phyloP scores from a whole-genome alignment of 2,888 invertebrate genomes.

The Pachycephus smyrnensis region DNA sequence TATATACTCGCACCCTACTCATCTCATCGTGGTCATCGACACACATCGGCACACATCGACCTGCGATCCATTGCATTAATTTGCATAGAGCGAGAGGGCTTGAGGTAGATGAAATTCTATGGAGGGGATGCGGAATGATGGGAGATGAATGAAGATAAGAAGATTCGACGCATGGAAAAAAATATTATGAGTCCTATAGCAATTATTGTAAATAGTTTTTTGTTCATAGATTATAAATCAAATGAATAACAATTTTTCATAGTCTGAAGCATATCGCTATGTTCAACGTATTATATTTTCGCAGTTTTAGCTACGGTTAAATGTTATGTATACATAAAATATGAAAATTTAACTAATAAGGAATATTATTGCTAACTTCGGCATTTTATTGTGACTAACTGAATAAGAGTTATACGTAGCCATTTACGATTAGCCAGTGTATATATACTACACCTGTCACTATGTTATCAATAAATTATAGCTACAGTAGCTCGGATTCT shows the following conservation, averaged over 20 bases:
- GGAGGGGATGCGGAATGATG: not conserved
- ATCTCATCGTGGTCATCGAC: slow-evolving; percentile 28
- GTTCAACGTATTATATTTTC: not conserved
- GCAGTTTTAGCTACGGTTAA: not conserved
- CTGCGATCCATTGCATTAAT: slow-evolving; percentile 46
- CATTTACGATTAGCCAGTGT: not conserved
- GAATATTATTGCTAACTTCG: not conserved
- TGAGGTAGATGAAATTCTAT: not conserved
- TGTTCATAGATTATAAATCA: too few species aligned
- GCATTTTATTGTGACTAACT: not conserved
- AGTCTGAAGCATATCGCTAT: not conserved
- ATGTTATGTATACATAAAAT: not conserved
- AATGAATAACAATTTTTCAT: not conserved
- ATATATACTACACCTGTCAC: too few species aligned
- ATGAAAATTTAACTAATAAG: not conserved
- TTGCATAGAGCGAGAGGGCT: slow-evolving; percentile 39
- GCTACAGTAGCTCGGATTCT: not conserved
- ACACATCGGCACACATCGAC: slow-evolving; percentile 36
- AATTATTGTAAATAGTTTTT: not conserved
- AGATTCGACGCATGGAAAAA: not conserved
- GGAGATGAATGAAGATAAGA: not conserved
- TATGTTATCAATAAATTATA: too few species aligned
- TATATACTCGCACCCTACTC: slow-evolving; percentile 13
- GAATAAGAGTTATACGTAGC: not conserved
- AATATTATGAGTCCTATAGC: not conserved